These are phyloP conservation scores for Ariolimax columbianus DNA, from an alignment of 2,888 invertebrate species.

Conservation along the genomic window DNA sequence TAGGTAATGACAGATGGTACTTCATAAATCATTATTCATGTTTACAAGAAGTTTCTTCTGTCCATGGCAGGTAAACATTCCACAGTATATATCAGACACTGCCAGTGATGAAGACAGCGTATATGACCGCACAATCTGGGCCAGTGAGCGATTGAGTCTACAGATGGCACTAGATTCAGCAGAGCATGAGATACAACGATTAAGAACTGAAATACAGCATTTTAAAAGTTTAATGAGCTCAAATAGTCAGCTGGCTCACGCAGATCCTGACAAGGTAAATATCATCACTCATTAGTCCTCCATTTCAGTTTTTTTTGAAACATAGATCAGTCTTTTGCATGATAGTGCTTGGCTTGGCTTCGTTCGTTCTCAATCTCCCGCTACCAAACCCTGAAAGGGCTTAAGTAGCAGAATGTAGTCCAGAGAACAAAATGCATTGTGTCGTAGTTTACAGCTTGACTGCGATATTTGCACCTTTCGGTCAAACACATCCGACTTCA, in stretches of 20 bases:
- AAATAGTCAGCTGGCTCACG: constrained; percentile 59
- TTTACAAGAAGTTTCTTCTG: background rate
- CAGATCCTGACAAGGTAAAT: constrained; percentile 72
- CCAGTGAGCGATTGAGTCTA: constrained; percentile 70
- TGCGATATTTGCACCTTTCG: no score
- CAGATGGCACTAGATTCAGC: constrained; percentile 73
- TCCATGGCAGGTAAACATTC: constrained; percentile 30
- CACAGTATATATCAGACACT: constrained; percentile 54
- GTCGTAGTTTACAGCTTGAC: no score
- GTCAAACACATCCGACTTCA: no score
- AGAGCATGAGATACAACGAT: constrained; percentile 68
- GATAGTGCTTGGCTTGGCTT: no score
- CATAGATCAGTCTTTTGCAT: no score
- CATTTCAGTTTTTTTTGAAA: background rate
- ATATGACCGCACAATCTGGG: constrained; percentile 70
- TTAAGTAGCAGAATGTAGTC: no score
- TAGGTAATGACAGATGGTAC: background rate
- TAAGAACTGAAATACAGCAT: constrained; percentile 68
- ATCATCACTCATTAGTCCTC: background rate
- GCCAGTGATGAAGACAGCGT: constrained; percentile 56
- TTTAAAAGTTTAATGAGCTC: constrained; percentile 63
- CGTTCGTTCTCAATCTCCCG: no score
- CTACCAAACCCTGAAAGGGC: no score
- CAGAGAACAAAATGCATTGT: no score
- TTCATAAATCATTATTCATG: background rate